Base-by-base conservation (phyloP, 37 sponge, comb jelly and placozoan species). In the Chondrosia reniformis region DNA sequence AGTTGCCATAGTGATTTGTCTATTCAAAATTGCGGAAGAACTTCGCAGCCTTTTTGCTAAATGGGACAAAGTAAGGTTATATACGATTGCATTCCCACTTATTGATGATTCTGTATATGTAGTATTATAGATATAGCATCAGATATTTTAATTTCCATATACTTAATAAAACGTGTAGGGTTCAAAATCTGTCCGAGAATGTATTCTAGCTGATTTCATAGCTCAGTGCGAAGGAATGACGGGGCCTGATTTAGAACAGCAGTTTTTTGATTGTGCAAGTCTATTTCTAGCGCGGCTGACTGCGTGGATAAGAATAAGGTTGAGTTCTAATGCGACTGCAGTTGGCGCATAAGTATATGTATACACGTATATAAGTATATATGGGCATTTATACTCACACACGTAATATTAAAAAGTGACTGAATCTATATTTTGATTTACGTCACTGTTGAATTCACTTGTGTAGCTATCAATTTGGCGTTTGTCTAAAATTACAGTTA, bases 221-320 rank as follows among this genome's bases (percentile, higher is more conserved):
- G 17, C 57, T 4, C 82, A 89, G 57, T 91, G 91, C 58, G 76
- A 80, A 37, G 72, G 86, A 39, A 88, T 84, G 84, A 98, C 96
- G 4, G 91, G 85, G 12, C 92, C 99, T 19, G 92, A 98, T 39
- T 46, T 98, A 43, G 99, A 98, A 65, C 79, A 79, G 54, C 84
- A 95, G 67, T 95, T 98, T 46, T 78, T 80, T 61, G 91, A 95
- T 41, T 93, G 93, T 79, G 96, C 94, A 40, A 95, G 96, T 54
- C 84, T 98, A n/a, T 98, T 98, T 62, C 86, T 95, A 15, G 94
- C 96, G 25, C 63, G 99, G 21, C 42, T 98, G 22, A 98, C 94
- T 9, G 83, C 93, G 1, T 98, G 99, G 99, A 85, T 98, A 27
- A 89, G 97, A 64, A 59, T 96, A 4, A 91, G 93, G 97, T 96